A percentile compares a stretch with the other conserved stretches of the same genome.
These are phyloP conservation scores for Gymnorhina tibicen DNA, from an alignment of 2,113 vertebrate species.

Conservation along the genomic window DNA sequence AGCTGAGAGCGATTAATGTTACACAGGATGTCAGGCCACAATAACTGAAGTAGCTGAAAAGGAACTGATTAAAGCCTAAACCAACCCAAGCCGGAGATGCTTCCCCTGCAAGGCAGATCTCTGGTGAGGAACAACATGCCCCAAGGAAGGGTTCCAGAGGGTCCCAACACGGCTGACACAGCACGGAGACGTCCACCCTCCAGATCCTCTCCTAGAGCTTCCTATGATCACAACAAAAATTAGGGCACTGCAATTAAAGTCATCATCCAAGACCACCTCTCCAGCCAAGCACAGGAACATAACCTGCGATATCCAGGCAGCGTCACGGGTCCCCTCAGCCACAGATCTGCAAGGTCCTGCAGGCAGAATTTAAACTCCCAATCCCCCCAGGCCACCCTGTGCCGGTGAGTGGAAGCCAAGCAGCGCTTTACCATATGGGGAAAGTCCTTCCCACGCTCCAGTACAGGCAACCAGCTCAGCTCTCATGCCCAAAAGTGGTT, in stretches of 20 bases:
- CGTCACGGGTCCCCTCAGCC: not conserved
- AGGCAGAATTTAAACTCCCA: not conserved
- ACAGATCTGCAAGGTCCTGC: not conserved
- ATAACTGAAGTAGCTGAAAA: not conserved
- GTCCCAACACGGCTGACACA: too few relatives aligned
- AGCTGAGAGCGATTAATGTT: not conserved
- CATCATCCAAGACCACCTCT: not conserved
- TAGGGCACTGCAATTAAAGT: not conserved
- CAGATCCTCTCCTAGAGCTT: not conserved
- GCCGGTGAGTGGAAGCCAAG: not conserved
- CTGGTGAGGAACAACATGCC: not conserved
- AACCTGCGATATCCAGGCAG: rapidly evolving
- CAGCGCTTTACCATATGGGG: not conserved
- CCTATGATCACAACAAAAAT: not conserved
- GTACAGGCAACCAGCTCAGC: not conserved
- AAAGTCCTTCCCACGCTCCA: not conserved
- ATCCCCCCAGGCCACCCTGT: not conserved
- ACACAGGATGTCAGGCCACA: not conserved
- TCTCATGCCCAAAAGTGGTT: not conserved
- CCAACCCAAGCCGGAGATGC: not conserved
- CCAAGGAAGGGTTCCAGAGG: not conserved
- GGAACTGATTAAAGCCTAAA: not conserved
- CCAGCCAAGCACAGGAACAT: not conserved
- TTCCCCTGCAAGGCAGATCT: not conserved
- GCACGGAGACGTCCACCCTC: not conserved